Base-by-base conservation (phyloP, 2,797 vertebrate species). In the Taeniopygia guttata region DNA sequence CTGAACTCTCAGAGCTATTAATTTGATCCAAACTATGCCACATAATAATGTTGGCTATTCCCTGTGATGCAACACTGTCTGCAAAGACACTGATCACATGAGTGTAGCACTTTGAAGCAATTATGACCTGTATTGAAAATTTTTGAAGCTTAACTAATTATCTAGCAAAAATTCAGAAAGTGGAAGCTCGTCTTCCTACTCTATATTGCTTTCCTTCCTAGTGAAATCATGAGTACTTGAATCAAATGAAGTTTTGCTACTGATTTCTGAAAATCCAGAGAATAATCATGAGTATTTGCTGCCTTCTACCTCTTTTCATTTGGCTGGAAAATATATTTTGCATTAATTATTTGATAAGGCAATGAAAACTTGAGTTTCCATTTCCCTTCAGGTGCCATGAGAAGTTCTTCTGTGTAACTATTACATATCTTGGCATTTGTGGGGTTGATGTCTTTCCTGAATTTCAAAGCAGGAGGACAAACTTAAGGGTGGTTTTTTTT, bases 101-200 rank as follows among this genome's bases (percentile, higher is more conserved):
- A 89, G 38, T 56, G 70, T 59, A 60, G 52, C 11, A 67, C 48
- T 89, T 82, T 40, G 32, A 60, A 84, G 58, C 69, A 59, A 27
- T 88, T 88, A 86, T n/a, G 40, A 68, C 46, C 76, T 52, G 45
- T 55, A 86, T 63, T 88, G 91, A 93, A 86, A 93, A 72, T 75
- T 93, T 46, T 3, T 90, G 91, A 93, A 91, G 94, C 91, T 88
- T 94, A 91, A 84, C 79, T 94, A 88, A 94, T 62, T 78, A 80
- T 45, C 18, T 36, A 81, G 36, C 0, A 1, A 75, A 80, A 85
- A 91, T 81, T 94, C 60, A 75, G 88, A 96, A 90, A 72, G 34
- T n/a, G 9, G 46, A 87, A 83, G 6, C 58, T 90, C 70, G 62
- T 89, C 49, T 60, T 80, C 43, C 46, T 62, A 46, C 22, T 68